Conservation (phyloP, 1,140 invertebrate species). For the Agrypnia vestita region DNA sequence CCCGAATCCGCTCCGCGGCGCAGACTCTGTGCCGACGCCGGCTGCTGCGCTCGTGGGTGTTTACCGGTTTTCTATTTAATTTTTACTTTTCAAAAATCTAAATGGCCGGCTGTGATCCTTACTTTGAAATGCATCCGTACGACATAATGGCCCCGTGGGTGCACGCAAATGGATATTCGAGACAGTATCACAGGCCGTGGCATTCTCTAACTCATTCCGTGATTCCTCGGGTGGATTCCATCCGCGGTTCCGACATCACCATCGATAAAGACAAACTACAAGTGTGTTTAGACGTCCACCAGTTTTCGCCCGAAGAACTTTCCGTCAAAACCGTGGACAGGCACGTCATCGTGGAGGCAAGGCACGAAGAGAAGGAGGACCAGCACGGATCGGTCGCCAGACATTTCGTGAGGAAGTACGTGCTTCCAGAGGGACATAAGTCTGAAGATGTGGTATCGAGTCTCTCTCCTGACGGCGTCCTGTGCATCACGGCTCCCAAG, state of each 20-base stretch:
- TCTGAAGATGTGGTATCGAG: slow-evolving; percentile 78
- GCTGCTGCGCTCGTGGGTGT: no score
- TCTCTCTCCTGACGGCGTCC: slow-evolving; percentile 83
- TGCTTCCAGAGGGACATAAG: slow-evolving; percentile 80
- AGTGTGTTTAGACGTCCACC: slow-evolving; percentile 86
- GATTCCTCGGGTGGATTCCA: slow-evolving; percentile 54
- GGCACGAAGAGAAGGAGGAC: slow-evolving; percentile 84
- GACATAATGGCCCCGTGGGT: slow-evolving; percentile 32
- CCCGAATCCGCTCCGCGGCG: no score
- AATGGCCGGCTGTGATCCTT: slow-evolving; percentile 1
- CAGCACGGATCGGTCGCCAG: slow-evolving; percentile 83
- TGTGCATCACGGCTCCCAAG: slow-evolving; percentile 79
- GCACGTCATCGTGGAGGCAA: slow-evolving; percentile 79
- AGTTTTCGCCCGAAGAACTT: slow-evolving; percentile 89
- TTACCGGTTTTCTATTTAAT: no score
- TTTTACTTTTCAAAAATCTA: not conserved
- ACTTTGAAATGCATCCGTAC: slow-evolving; percentile 27
- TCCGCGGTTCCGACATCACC: slow-evolving; percentile 67
- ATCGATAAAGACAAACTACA: slow-evolving; percentile 77
- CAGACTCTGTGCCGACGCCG: no score
- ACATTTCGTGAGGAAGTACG: slow-evolving; percentile 81
- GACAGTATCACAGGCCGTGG: slow-evolving; percentile 41
- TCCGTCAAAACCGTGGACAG: slow-evolving; percentile 86
- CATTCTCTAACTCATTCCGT: slow-evolving; percentile 51
- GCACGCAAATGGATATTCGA: not conserved